These are phyloP conservation scores for Diarsia rubi DNA, from an alignment of 2,888 invertebrate species.

Conservation along the genomic window DNA sequence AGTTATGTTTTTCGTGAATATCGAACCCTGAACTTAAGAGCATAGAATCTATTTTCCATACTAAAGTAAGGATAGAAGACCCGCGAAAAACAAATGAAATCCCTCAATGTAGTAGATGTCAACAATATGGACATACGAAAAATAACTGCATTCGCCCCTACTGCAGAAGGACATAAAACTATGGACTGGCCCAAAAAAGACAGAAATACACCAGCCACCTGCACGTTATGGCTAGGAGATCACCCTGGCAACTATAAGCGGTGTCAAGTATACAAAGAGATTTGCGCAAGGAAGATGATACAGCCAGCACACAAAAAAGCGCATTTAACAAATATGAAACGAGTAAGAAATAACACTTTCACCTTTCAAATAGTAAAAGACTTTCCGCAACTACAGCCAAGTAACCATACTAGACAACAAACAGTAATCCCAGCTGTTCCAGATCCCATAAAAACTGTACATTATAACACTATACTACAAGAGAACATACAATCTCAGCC, in stretches of 20 bases:
- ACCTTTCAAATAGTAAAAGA: neutral
- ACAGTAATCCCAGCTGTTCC: neutral
- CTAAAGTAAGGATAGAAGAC: neutral
- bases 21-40: neutral
- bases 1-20: neutral
- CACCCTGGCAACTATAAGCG: too few species aligned
- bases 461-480: neutral
- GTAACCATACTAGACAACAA: neutral
- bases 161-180: too few species aligned
- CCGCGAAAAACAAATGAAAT: too few species aligned
- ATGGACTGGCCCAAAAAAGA: too few species aligned
- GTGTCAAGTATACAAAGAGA: too few species aligned
- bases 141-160: too few species aligned
- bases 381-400: neutral
- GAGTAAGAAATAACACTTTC: neutral
- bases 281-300: too few species aligned
- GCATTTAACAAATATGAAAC: too few species aligned
- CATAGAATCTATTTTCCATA: neutral
- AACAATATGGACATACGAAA: too few species aligned
- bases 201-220: too few species aligned
- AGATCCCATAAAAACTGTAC: neutral
- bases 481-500: conserved; percentile 1
- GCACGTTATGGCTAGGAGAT: too few species aligned
- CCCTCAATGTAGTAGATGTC: neutral
- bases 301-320: too few species aligned